phyloP scores from a whole-genome alignment of 2,888 invertebrate species.

The Coleophora flavipennella region DNA sequence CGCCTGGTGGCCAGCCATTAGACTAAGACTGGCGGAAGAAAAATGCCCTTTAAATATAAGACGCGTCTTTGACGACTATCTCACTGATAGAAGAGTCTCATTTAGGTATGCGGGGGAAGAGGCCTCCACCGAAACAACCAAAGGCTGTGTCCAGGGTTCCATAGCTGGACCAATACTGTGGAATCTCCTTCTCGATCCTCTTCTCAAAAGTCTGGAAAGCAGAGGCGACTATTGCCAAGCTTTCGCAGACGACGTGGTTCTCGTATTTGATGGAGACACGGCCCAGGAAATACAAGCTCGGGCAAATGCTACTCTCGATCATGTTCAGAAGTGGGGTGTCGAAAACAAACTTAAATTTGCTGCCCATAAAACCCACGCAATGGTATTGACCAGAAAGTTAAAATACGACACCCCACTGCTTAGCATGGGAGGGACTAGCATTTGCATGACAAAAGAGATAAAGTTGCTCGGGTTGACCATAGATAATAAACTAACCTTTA shows the following conservation, averaged over 20 bases:
- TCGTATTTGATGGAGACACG: slow-evolving; percentile 6
- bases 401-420: slow-evolving; percentile 10
- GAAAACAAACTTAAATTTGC: slow-evolving; percentile 11
- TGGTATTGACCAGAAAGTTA: slow-evolving; percentile 7
- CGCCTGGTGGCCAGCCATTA: slow-evolving; percentile 11
- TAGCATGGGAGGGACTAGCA: slow-evolving; percentile 8
- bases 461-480: slow-evolving; percentile 11
- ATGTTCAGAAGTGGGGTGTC: slow-evolving; percentile 11
- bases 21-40: slow-evolving; percentile 6
- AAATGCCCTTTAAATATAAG: slow-evolving; percentile 8
- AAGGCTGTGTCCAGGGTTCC: slow-evolving; percentile 13
- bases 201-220: slow-evolving; percentile 1
- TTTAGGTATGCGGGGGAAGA: not conserved
- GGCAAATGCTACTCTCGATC: slow-evolving; percentile 6
- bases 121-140: not conserved
- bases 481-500: slow-evolving; percentile 10
- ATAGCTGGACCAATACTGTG: slow-evolving; percentile 12
- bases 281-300: slow-evolving; percentile 5
- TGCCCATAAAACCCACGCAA: slow-evolving; percentile 8
- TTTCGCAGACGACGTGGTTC: slow-evolving; percentile 10
- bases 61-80: slow-evolving; percentile 6
- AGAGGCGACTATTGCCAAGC: slow-evolving; percentile 8
- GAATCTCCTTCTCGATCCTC: slow-evolving; percentile 12
- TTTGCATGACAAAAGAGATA: slow-evolving; percentile 4
- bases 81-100: not conserved